A percentile compares a stretch with the other conserved stretches of the same genome.
These are phyloP conservation scores for Psittacula echo DNA, from an alignment of 2,797 vertebrate genomes.

Conservation along the genomic window DNA sequence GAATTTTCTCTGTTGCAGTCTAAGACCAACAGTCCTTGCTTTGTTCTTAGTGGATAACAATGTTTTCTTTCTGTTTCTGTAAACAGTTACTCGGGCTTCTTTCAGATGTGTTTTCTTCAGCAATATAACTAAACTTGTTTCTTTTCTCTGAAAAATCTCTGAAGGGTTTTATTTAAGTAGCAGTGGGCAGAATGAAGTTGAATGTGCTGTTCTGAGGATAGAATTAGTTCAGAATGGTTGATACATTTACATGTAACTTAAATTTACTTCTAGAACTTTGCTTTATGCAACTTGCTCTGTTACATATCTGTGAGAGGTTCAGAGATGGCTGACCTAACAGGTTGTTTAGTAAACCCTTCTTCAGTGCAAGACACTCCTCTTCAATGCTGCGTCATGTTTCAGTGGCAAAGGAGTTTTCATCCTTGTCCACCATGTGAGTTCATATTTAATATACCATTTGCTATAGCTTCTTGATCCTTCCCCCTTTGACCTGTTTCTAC, in stretches of 20 bases:
- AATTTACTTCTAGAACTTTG: neutral
- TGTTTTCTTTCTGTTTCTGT: neutral
- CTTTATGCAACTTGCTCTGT: neutral
- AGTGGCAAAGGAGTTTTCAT: neutral
- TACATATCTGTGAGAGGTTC: neutral
- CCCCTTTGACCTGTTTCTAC: neutral
- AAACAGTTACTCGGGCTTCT: neutral
- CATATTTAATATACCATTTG: neutral
- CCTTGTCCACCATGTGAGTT: neutral
- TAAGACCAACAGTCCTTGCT: neutral
- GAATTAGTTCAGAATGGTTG: neutral
- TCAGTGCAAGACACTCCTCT: neutral
- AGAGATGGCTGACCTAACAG: neutral
- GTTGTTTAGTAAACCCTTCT: neutral
- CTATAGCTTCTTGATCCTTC: neutral
- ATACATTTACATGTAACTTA: neutral
- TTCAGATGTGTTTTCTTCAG: neutral
- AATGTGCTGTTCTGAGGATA: neutral
- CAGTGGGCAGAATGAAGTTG: neutral
- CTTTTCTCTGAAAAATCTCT: neutral
- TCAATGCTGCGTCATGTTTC: neutral
- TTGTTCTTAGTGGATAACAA: slow-evolving; percentile 2
- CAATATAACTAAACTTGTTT: neutral
- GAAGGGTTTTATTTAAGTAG: neutral
- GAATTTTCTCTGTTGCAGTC: neutral